These are phyloP conservation scores for Agrochola circellaris DNA, from an alignment of 2,888 invertebrate species.

Conservation along the genomic window DNA sequence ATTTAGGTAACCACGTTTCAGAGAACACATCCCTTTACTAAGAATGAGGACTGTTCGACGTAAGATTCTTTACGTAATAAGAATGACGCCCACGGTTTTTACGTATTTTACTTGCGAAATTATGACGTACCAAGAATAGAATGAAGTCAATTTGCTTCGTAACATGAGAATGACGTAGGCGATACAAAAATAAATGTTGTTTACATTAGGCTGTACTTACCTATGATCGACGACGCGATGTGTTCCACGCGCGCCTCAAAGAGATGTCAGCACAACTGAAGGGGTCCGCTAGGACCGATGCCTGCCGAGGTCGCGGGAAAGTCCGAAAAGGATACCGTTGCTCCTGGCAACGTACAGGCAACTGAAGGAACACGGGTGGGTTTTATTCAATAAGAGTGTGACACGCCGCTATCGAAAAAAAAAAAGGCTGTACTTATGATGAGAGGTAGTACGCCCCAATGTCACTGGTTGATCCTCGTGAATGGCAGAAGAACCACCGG, in stretches of 20 bases:
- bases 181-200: conserved; percentile 25
- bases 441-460: neutral
- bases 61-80: conserved; percentile 52
- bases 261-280: no score
- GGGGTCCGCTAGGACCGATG: no score
- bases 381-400: no score
- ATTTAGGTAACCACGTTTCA: conserved; percentile 31
- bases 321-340: no score
- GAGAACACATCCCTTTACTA: conserved; percentile 29
- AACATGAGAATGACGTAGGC: conserved; percentile 38
- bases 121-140: conserved; percentile 47
- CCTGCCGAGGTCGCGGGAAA: no score
- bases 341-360: no score
- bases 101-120: conserved; percentile 32
- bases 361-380: no score
- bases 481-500: neutral
- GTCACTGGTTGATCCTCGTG: conserved; percentile 17
- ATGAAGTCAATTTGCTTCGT: conserved; percentile 19
- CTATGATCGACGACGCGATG: no score
- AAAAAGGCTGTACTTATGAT: neutral
- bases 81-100: conserved; percentile 46
- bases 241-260: no score
- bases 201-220: neutral
- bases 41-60: conserved; percentile 38
- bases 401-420: no score